Percentiles rank a stretch among this genome's conserved stretches.
Evolutionary conservation across 2,797 vertebrate species (phyloP).

Genomic region (Sebastes minor): DNA sequence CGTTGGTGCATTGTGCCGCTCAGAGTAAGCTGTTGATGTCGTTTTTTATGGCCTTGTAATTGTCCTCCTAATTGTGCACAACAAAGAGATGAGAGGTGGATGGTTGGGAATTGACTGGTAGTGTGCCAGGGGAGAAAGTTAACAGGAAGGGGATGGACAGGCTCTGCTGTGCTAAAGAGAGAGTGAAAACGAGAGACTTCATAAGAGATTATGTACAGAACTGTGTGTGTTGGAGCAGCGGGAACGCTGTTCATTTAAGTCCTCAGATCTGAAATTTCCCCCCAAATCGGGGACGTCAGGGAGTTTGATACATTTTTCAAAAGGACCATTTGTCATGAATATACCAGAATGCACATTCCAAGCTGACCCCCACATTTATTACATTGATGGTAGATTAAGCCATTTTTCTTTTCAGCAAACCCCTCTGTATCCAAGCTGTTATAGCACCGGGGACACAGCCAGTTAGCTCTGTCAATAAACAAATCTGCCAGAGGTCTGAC

Average conservation of each 20-base stretch:
- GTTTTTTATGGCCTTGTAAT: conserved; percentile 54
- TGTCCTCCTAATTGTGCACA: conserved; percentile 58
- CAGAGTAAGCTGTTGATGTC: conserved; percentile 37
- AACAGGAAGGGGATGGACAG: background rate
- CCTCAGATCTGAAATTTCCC: background rate
- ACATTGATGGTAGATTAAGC: background rate
- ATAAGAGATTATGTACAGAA: background rate
- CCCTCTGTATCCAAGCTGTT: background rate
- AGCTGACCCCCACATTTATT: background rate
- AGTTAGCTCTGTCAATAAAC: conserved; percentile 6
- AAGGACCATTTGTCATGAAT: background rate
- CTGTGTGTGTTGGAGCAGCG: background rate
- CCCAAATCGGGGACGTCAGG: background rate
- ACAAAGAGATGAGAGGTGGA: conserved; percentile 50
- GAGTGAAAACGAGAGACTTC: background rate
- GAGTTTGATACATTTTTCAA: background rate
- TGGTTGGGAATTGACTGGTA: conserved; percentile 29
- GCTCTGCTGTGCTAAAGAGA: background rate
- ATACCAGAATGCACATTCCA: background rate
- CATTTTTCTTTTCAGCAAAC: background rate
- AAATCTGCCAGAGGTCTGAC: conserved; percentile 10
- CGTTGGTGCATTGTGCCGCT: conserved; percentile 40
- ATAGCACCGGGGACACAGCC: background rate
- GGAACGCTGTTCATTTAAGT: background rate
- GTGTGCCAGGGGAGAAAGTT: conserved; percentile 23